A percentile compares a stretch with the other conserved stretches of the same genome.
Conservation (phyloP, 1,140 invertebrate genomes). For the Diprion similis region DNA sequence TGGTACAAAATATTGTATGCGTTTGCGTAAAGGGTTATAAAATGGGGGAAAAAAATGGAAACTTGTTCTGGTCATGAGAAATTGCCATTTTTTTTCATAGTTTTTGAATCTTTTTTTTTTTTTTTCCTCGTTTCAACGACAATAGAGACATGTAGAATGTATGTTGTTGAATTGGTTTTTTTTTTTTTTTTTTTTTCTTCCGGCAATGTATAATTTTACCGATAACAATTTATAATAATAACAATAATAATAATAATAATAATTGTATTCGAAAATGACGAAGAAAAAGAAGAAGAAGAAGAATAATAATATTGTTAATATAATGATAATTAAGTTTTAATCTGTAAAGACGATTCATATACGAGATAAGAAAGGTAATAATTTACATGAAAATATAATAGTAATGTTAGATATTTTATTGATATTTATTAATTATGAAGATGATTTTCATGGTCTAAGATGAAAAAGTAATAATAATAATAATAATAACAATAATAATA, state of each 20-base stretch:
- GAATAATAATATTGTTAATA: conserved; percentile 54
- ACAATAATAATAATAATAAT: conserved; percentile 34
- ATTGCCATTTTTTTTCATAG: conserved; percentile 56
- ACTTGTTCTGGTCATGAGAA: conserved; percentile 62
- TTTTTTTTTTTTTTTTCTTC: conserved; percentile 29
- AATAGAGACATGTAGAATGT: background rate
- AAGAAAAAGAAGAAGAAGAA: conserved; percentile 15
- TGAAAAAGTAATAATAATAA: conserved; percentile 14
- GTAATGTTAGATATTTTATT: conserved; percentile 61
- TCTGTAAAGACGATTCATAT: conserved; percentile 41
- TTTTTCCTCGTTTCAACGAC: conserved; percentile 23
- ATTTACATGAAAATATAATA: conserved; percentile 56
- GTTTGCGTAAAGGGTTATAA: conserved; percentile 57
- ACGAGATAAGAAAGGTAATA: conserved; percentile 43
- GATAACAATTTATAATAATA: conserved; percentile 36
- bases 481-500: background rate
- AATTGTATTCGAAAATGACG: conserved; percentile 43
- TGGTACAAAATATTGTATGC: conserved; percentile 59
- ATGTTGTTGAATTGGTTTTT: conserved; percentile 16
- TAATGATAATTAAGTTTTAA: conserved; percentile 56
- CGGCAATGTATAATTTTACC: conserved; percentile 22
- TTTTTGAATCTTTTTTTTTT: conserved; percentile 28
- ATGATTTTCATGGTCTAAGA: conserved; percentile 36
- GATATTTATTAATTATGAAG: conserved; percentile 56
- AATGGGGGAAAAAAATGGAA: conserved; percentile 48